Percentiles rank a stretch among this genome's conserved stretches.
These are phyloP conservation scores for Colius striatus DNA, from an alignment of 2,113 vertebrate genomes.

Conservation along the genomic window DNA sequence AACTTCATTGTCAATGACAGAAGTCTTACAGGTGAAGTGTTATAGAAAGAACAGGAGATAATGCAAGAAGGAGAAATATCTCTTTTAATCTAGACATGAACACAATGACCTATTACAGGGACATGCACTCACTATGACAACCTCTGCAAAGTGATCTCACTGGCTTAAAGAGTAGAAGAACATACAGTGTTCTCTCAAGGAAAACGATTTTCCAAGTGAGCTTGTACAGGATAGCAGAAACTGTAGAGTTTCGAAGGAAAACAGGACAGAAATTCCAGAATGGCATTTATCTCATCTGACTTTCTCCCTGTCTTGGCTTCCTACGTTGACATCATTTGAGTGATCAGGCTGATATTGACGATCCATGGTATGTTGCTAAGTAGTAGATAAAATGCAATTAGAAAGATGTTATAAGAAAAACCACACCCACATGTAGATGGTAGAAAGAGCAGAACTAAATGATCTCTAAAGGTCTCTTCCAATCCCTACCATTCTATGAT, in stretches of 20 bases:
- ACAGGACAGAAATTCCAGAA: not conserved
- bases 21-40: not conserved
- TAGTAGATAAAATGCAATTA: not conserved
- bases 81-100: not conserved
- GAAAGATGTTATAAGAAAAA: not conserved
- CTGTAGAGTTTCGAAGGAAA: not conserved
- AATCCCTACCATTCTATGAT: no score
- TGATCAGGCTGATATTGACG: not conserved
- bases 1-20: not conserved
- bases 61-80: not conserved
- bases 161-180: not conserved
- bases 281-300: not conserved
- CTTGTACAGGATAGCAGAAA: not conserved
- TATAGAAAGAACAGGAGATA: not conserved
- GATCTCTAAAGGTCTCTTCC: no score
- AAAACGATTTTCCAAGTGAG: not conserved
- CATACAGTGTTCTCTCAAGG: not conserved
- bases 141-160: not conserved
- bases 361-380: not conserved
- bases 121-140: not conserved
- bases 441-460: not conserved
- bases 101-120: not conserved
- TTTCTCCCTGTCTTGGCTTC: not conserved
- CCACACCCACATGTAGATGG: rapidly evolving
- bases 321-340: not conserved